Percentiles rank a stretch among this genome's conserved stretches.
Conservation (phyloP, 2,888 invertebrate genomes). For the Digitonthophagus gazella region DNA sequence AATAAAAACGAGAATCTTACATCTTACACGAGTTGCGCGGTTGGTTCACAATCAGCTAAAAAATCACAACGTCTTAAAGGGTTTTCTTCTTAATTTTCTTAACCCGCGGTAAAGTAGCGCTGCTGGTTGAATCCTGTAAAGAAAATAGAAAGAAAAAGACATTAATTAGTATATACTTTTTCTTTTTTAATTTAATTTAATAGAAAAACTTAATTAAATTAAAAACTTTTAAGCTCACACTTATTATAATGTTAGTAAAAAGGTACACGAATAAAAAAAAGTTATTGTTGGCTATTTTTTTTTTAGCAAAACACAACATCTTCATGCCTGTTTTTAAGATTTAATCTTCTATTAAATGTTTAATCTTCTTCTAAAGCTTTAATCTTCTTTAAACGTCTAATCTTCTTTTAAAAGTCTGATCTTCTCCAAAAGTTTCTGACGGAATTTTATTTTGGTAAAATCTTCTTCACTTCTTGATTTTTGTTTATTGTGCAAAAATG, state of each 20-base stretch:
- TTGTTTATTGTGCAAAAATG: conserved; percentile 40
- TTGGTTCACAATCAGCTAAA: conserved; percentile 20
- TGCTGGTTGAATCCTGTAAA: conserved; percentile 66
- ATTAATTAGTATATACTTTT: background rate
- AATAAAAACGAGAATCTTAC: background rate
- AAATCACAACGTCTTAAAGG: conserved; percentile 23
- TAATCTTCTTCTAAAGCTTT: conserved; percentile 4
- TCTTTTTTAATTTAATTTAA: no score
- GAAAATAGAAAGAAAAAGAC: conserved; percentile 22
- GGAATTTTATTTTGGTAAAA: conserved; percentile 21
- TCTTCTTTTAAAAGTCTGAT: conserved; percentile 21
- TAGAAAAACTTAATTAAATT: background rate
- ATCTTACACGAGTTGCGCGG: conserved; percentile 11
- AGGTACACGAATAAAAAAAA: background rate
- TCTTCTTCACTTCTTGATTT: conserved; percentile 42
- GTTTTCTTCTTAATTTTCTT: conserved; percentile 74
- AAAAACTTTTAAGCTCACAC: background rate
- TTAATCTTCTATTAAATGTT: no score
- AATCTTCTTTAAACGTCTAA: conserved; percentile 2
- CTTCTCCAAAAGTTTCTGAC: conserved; percentile 21
- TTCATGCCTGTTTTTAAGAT: conserved; percentile 27
- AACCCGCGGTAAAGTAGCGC: conserved; percentile 71
- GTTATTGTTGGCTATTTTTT: conserved; percentile 2
- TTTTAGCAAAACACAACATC: conserved; percentile 23
- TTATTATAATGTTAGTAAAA: conserved; percentile 4